A percentile compares a stretch with the other conserved stretches of the same genome.
These are phyloP conservation scores for Camponotus floridanus DNA, from an alignment of 1,140 invertebrate species.

Conservation along the genomic window DNA sequence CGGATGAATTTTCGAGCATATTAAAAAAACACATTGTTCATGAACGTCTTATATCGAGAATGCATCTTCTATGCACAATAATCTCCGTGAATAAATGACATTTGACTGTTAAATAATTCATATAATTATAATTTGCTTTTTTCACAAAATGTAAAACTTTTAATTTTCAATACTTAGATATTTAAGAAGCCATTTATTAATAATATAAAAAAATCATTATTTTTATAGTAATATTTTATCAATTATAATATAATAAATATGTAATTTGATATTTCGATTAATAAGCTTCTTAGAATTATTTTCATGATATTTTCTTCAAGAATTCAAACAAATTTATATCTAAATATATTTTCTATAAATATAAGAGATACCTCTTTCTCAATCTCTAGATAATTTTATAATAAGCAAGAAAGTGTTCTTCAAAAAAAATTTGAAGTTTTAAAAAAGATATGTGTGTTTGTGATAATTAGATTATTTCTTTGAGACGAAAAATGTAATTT, in stretches of 20 bases:
- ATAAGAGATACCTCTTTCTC: background rate
- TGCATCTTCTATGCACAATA: background rate
- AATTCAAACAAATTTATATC: background rate
- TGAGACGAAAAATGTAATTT: conserved; percentile 4
- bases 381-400: conserved; percentile 1
- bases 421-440: background rate
- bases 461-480: background rate
- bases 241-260: background rate
- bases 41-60: background rate
- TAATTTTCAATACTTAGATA: background rate
- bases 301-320: background rate
- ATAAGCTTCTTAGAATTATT: background rate
- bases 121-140: background rate
- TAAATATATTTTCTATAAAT: background rate
- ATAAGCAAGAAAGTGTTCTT: background rate
- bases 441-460: background rate
- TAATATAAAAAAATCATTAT: background rate
- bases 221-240: background rate
- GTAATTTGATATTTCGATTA: background rate
- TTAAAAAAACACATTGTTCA: no score
- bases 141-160: background rate
- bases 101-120: background rate
- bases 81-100: background rate
- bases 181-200: background rate
- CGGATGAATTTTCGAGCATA: no score